A percentile compares a stretch with the other conserved stretches of the same genome.
These are phyloP conservation scores for Melanotaenia parkinsoni DNA, from an alignment of 2,797 vertebrate genomes.

Conservation along the genomic window DNA sequence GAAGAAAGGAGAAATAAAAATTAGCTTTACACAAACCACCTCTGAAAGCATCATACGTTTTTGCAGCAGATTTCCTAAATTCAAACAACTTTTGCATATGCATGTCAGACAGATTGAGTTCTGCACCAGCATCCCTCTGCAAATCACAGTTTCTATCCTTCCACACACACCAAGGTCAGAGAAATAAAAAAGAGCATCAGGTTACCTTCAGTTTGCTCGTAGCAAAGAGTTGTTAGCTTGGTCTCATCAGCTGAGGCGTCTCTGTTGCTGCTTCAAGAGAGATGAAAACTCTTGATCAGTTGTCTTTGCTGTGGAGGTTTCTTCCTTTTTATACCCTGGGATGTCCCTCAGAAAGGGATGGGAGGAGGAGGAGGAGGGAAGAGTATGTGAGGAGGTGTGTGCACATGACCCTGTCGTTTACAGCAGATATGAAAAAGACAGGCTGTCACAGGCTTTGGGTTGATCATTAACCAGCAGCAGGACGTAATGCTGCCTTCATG, in stretches of 20 bases:
- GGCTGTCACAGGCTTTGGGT: constrained; percentile 23
- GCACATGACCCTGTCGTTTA: constrained; percentile 48
- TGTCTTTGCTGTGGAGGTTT: constrained; percentile 26
- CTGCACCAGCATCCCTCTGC: constrained; percentile 16
- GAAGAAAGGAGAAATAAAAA: background rate
- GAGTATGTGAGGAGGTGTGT: background rate
- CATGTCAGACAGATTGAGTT: background rate
- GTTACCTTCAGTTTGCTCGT: constrained; percentile 57
- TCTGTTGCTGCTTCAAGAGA: constrained; percentile 17
- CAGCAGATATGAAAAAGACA: constrained; percentile 44
- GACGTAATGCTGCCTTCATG: constrained; percentile 20
- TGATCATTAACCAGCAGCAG: constrained; percentile 66
- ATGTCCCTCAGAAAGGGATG: constrained; percentile 32
- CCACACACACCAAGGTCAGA: background rate
- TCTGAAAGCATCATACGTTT: background rate
- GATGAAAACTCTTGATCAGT: constrained; percentile 23
- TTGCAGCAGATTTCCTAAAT: background rate
- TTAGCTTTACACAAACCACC: background rate
- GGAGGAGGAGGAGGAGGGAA: background rate
- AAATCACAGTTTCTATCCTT: background rate
- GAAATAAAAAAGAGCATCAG: constrained; percentile 5
- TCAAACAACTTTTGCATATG: background rate
- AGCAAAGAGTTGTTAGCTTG: constrained; percentile 36
- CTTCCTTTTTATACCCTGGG: constrained; percentile 68
- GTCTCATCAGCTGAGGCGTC: constrained; percentile 52